These are phyloP conservation scores for Perizoma flavofasciatum DNA, from an alignment of 2,888 invertebrate species.

Conservation along the genomic window DNA sequence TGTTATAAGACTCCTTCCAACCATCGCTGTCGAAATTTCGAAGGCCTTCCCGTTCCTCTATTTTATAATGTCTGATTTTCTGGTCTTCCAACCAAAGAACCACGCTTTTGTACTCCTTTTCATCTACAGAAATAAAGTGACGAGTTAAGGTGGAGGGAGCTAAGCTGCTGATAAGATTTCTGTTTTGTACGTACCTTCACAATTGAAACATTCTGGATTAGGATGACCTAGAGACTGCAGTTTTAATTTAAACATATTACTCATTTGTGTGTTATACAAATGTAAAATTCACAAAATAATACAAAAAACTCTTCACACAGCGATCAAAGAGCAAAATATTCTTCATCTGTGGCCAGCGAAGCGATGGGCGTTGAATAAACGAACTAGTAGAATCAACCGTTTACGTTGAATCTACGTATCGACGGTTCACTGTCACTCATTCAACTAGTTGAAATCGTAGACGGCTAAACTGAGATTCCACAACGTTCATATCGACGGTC, in stretches of 20 bases:
- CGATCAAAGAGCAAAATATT: too few species aligned
- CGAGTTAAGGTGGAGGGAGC: not conserved
- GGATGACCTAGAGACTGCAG: constrained; percentile 91
- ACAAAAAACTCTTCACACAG: too few species aligned
- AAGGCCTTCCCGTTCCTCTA: constrained; percentile 90
- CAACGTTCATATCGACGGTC: too few species aligned
- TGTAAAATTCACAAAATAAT: too few species aligned
- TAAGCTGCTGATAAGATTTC: not conserved
- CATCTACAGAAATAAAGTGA: constrained; percentile 84
- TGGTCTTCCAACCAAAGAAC: constrained; percentile 97
- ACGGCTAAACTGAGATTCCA: too few species aligned
- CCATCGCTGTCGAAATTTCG: constrained; percentile 86
- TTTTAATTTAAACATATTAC: constrained; percentile 92
- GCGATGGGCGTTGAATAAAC: too few species aligned
- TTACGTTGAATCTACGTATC: too few species aligned
- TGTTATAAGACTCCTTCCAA: constrained; percentile 89
- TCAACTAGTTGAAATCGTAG: too few species aligned
- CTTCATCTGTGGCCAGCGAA: too few species aligned
- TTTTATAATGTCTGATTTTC: constrained; percentile 94
- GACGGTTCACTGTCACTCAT: too few species aligned
- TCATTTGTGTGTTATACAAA: too few species aligned
- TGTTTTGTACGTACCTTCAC: constrained; percentile 81
- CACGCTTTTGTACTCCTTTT: constrained; percentile 90
- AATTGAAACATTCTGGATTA: constrained; percentile 87
- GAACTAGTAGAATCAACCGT: too few species aligned